Conservation (phyloP, 1,140 invertebrate species). For the Heliconius hermathena region DNA sequence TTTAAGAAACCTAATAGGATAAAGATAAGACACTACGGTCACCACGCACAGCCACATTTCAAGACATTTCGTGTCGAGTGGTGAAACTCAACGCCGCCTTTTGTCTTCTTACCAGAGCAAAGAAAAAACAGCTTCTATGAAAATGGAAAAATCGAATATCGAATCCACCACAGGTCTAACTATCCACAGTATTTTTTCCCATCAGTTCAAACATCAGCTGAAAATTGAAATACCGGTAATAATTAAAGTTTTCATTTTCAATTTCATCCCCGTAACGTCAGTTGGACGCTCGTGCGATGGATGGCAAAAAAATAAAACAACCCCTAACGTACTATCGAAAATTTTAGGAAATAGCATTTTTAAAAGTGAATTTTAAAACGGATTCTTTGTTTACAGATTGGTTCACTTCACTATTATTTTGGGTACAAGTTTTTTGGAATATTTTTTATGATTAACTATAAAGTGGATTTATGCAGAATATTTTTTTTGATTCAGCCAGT, state of each 20-base stretch:
- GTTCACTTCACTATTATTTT: not conserved
- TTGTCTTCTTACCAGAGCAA: too few relatives aligned
- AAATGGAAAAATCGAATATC: too few relatives aligned
- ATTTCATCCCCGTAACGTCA: conserved; percentile 1
- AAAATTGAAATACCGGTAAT: conserved; percentile 4
- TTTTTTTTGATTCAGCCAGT: too few relatives aligned
- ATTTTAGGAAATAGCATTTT: not conserved
- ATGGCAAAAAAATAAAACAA: not conserved
- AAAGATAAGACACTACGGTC: too few relatives aligned
- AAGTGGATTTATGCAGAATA: not conserved
- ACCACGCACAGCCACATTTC: too few relatives aligned
- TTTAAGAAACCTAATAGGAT: too few relatives aligned
- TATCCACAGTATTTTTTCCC: not conserved
- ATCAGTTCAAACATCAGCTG: not conserved
- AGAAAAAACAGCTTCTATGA: too few relatives aligned
- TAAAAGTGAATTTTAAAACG: not conserved
- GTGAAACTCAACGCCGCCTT: too few relatives aligned
- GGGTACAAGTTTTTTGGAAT: not conserved
- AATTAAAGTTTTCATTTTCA: conserved; percentile 8
- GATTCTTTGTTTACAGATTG: not conserved
- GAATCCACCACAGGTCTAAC: not conserved
- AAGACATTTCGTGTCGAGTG: too few relatives aligned
- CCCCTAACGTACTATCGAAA: not conserved
- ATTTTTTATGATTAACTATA: not conserved
- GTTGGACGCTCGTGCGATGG: not conserved